A percentile compares a stretch with the other conserved stretches of the same genome.
phyloP scores from a whole-genome alignment of 1,140 invertebrate species.

The Nymphalis io region DNA sequence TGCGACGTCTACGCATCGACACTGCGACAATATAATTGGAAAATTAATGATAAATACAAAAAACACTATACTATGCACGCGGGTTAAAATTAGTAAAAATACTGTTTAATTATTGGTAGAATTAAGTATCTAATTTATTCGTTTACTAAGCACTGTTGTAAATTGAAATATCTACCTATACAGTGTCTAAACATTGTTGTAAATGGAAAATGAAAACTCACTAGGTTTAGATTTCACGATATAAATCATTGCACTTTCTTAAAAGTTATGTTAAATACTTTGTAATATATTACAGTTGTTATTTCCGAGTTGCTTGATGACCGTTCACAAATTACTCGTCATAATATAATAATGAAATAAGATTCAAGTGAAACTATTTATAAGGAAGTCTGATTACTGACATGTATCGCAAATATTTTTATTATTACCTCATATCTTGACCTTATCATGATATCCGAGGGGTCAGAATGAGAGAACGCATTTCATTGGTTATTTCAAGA shows the following conservation, averaged over 20 bases:
- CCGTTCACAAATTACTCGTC: background rate
- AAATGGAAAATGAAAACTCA: too few species aligned
- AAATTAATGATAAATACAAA: background rate
- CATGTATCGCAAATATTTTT: constrained; percentile 25
- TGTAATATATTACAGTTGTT: background rate
- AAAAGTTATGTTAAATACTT: background rate
- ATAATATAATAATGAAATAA: background rate
- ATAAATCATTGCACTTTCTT: constrained; percentile 4
- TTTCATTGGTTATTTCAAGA: constrained; percentile 22
- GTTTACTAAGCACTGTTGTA: background rate
- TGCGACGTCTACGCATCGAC: constrained; percentile 74
- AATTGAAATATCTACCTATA: background rate
- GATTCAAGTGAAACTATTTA: constrained; percentile 13
- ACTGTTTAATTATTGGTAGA: too few species aligned
- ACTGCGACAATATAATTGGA: constrained; percentile 61
- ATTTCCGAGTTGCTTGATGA: background rate
- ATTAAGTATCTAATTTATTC: too few species aligned
- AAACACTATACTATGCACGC: too few species aligned
- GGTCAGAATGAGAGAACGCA: constrained; percentile 24
- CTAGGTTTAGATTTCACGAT: background rate
- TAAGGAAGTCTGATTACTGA: constrained; percentile 17
- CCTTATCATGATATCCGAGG: constrained; percentile 20
- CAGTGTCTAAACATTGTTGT: too few species aligned
- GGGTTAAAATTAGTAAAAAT: too few species aligned
- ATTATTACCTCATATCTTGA: constrained; percentile 30